phyloP scores from a whole-genome alignment of 2,113 vertebrate species.

The Cyanoderma ruficeps region DNA sequence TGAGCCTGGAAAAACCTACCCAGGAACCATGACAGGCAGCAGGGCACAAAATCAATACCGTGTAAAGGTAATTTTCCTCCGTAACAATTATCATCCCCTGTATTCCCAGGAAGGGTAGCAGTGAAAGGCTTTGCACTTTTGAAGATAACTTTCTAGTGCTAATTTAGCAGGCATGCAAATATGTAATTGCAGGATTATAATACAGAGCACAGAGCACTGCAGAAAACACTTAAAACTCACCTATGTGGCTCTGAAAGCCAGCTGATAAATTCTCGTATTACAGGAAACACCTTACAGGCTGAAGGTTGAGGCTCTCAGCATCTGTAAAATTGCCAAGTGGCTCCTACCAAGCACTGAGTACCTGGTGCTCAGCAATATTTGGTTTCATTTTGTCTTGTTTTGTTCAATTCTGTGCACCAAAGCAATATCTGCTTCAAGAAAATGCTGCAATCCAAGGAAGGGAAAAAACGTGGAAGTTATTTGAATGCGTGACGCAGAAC shows the following conservation, averaged over 20 bases:
- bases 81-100: neutral
- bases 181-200: neutral
- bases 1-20: conserved; percentile 15
- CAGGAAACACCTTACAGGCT: neutral
- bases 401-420: neutral
- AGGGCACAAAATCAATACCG: neutral
- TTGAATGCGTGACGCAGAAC: neutral
- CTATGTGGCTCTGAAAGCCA: neutral
- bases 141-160: neutral
- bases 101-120: neutral
- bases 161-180: neutral
- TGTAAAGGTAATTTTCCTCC: conserved; percentile 11
- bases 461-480: neutral
- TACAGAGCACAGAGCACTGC: neutral
- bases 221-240: conserved; percentile 11
- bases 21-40: conserved; percentile 16
- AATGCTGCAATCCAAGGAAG: neutral
- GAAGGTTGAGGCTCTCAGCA: neutral
- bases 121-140: neutral
- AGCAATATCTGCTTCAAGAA: neutral
- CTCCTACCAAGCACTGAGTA: neutral
- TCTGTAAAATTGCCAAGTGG: neutral
- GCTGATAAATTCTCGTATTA: neutral
- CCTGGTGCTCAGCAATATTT: neutral
- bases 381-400: conserved; percentile 12